These are phyloP conservation scores for Bombylius discolor DNA, from an alignment of 2,888 invertebrate genomes.

Conservation along the genomic window DNA sequence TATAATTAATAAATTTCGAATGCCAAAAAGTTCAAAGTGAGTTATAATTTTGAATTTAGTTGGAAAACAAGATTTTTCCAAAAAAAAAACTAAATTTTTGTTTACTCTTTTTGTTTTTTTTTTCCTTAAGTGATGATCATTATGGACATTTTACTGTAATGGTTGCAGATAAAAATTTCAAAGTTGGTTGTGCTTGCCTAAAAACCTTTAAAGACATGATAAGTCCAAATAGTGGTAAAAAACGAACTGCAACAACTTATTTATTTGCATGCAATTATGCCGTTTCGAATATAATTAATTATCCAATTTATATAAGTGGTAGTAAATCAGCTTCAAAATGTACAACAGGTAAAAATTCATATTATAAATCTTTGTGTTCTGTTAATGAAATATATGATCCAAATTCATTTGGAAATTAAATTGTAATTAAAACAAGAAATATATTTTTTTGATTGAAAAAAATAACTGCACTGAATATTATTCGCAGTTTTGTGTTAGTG, in stretches of 20 bases:
- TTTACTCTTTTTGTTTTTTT: background rate
- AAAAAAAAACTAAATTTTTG: background rate
- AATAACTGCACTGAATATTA: too few relatives aligned
- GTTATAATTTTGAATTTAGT: background rate
- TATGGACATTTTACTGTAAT: slow-evolving; percentile 2
- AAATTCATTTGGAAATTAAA: too few relatives aligned
- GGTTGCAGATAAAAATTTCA: background rate
- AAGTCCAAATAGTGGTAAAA: too few relatives aligned
- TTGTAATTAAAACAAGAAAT: too few relatives aligned
- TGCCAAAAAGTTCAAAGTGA: background rate
- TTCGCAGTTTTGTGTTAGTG: too few relatives aligned
- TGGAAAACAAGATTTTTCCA: too few relatives aligned
- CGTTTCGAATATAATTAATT: background rate
- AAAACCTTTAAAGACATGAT: background rate
- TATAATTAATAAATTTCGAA: background rate
- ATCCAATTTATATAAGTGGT: background rate
- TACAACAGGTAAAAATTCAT: background rate
- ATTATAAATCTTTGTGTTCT: slow-evolving; percentile 22
- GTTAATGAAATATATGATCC: background rate
- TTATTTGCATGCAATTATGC: background rate
- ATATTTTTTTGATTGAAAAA: too few relatives aligned
- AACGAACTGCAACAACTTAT: background rate
- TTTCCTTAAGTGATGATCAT: background rate
- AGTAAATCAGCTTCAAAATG: background rate
- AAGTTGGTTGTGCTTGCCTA: background rate